Evolutionary conservation across 2,888 invertebrate species (phyloP), one percentile per base, ranked within the genome.

Genomic region (Torymus tubicola): DNA sequence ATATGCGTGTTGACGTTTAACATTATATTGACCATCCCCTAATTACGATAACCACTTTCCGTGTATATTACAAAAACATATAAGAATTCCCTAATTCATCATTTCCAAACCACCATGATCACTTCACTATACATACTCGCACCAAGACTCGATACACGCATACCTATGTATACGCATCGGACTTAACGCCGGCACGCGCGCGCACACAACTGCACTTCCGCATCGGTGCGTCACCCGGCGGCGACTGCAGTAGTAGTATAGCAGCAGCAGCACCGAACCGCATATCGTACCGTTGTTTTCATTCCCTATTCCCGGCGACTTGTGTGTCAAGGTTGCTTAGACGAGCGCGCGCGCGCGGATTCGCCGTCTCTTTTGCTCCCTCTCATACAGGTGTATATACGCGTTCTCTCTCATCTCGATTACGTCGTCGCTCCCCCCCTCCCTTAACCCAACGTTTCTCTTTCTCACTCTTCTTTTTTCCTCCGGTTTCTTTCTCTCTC

Each of bases 251-350:
- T 53, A 21, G 21, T 21, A 21, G 60, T 50, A 31, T 53, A 21
- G 21, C 2, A 21, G 60, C 57, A 31, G 31, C 3, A 31, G 55
- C 57, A 74, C 74, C 65, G 58, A 42, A 57, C 74, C 31, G 53
- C 63, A 53, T 76, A 69, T 69, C 69, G 78, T 81, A 81, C 81
- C 84, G 84, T 85, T 85, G 83, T 85, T 84, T 85, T 85, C 85
- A 83, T 85, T 85, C 84, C 77, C 83, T 78, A 82, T 81, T 76
- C 82, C 31, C 71, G 64, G 82, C 82, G 79, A 83, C 80, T 82
- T 82, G 84, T 83, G 81, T 84, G 85, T 83, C 83, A 83, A 84
- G 85, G 84, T 85, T 84, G 81, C 83, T 83, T 84, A 85, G 72
- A 73, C n/a, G 76, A 70, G 72, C 65, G 58, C 68, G 73, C n/a